Evolutionary conservation across 2,888 invertebrate genomes (phyloP).

Genomic region (Heliconius hortense): DNA sequence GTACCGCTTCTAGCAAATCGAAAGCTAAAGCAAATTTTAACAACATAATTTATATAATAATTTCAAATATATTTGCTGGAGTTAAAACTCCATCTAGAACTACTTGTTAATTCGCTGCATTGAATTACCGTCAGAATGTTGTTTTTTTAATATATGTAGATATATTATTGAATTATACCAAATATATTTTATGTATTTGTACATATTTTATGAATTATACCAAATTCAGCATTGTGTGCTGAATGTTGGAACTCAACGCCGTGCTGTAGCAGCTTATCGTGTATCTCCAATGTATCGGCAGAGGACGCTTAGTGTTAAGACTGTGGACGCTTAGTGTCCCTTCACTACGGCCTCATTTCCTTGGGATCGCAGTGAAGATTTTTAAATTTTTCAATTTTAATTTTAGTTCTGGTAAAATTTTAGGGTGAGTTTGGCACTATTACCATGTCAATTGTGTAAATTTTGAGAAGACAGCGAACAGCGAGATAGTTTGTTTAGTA

Average conservation of each 20-base stretch:
- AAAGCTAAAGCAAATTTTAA: neutral
- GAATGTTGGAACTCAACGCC: too few species aligned
- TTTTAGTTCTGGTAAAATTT: neutral
- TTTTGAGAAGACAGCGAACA: slow-evolving; percentile 47
- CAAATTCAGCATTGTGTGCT: too few species aligned
- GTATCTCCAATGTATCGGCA: too few species aligned
- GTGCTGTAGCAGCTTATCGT: too few species aligned
- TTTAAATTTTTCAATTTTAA: too few species aligned
- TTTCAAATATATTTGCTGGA: neutral
- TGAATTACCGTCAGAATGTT: neutral
- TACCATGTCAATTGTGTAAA: slow-evolving; percentile 37
- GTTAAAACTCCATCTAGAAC: neutral
- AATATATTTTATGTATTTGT: too few species aligned
- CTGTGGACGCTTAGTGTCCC: too few species aligned
- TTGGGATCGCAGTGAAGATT: too few species aligned
- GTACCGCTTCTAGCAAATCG: neutral
- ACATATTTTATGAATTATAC: too few species aligned
- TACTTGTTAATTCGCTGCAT: neutral
- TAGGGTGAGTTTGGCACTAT: neutral
- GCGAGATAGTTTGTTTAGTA: slow-evolving; percentile 58
- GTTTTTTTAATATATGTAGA: slow-evolving; percentile 1
- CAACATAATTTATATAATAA: slow-evolving; percentile 2
- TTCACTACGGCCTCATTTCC: too few species aligned
- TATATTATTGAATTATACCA: too few species aligned
- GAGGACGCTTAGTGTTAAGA: too few species aligned